Base-by-base conservation (phyloP, 1,140 invertebrate species). In the Sarcophaga peregrina region DNA sequence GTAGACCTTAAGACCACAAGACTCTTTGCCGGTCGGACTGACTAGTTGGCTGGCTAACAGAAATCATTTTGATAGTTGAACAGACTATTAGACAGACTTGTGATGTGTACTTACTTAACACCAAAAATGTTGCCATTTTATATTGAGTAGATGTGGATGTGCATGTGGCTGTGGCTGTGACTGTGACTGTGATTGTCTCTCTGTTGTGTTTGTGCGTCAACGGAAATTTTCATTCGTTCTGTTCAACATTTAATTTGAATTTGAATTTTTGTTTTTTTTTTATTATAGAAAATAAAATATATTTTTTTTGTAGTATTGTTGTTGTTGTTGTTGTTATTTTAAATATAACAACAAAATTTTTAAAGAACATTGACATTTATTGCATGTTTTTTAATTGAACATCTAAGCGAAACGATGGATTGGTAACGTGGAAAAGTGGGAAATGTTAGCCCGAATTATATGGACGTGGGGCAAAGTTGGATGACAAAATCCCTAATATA, bases 191-290 rank as follows among this genome's bases (percentile, higher is more conserved):
- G n/a, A n/a, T n/a, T n/a, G 25, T 37, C 4, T 37, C n/a, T n/a
- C 25, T 37, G 25, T 37, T 37, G 25, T 37, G 74, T 83, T 76
- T 85, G 87, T 88, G 87, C 87, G 87, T 88, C 87, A 88, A 84
- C 86, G 87, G 87, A 88, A 87, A 87, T 83, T 46, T 76, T 76
- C 74, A 76, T 46, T 68, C 8, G 20, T 68, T 68, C 3, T 20
- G 17, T 68, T 74, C 73, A 7, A 47, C 20, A 84, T 83, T 73
- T 80, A 75, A 52, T 72, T 80, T 85, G 75, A 80, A 83, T 82
- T 84, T 83, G 84, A 9, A 20, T 68, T n/a, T n/a, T n/a, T n/a
- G n/a, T n/a, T n/a, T n/a, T n/a, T n/a, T n/a, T n/a, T n/a, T n/a
- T n/a, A n/a, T n/a, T n/a, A n/a, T n/a, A 37, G 25, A 37, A 37